A percentile compares a stretch with the other conserved stretches of the same genome.
These are phyloP conservation scores for Tachyglossus aculeatus DNA, from an alignment of 2,797 vertebrate species.

Conservation along the genomic window DNA sequence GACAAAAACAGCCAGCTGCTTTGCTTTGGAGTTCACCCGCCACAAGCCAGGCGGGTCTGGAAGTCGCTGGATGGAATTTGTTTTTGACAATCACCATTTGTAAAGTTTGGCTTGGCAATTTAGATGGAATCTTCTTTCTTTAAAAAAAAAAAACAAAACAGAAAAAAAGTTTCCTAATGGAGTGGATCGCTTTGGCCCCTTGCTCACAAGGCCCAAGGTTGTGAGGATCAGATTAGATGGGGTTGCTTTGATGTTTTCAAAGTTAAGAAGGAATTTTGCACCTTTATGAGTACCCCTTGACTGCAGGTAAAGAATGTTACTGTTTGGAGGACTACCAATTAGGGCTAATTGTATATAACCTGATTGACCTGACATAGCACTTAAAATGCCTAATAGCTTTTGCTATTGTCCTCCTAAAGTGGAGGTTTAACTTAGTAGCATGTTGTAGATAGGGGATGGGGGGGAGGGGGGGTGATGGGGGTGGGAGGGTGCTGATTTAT, in stretches of 20 bases:
- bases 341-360: constrained; percentile 41
- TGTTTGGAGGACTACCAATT: constrained; percentile 52
- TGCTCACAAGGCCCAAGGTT: constrained; percentile 27
- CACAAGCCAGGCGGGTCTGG: not conserved
- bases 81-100: not conserved
- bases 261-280: constrained; percentile 64
- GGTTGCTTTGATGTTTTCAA: constrained; percentile 65
- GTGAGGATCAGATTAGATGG: constrained; percentile 39
- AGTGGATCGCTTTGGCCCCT: constrained; percentile 20
- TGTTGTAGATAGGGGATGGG: constrained; percentile 16
- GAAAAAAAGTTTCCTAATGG: not conserved
- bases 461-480: no score
- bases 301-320: constrained; percentile 62
- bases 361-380: constrained; percentile 14
- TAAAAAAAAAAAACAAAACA: no score
- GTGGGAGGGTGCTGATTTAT: not conserved
- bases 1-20: no score
- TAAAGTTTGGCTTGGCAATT: constrained; percentile 5
- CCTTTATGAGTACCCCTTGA: constrained; percentile 54
- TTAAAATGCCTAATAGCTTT: constrained; percentile 43
- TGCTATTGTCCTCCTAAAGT: constrained; percentile 39
- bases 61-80: not conserved
- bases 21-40: not conserved
- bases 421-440: constrained; percentile 16
- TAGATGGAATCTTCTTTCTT: constrained; percentile 14